These are phyloP conservation scores for Astropecten irregularis DNA, from an alignment of 53 echinoderm and acorn worm species.

Conservation along the genomic window DNA sequence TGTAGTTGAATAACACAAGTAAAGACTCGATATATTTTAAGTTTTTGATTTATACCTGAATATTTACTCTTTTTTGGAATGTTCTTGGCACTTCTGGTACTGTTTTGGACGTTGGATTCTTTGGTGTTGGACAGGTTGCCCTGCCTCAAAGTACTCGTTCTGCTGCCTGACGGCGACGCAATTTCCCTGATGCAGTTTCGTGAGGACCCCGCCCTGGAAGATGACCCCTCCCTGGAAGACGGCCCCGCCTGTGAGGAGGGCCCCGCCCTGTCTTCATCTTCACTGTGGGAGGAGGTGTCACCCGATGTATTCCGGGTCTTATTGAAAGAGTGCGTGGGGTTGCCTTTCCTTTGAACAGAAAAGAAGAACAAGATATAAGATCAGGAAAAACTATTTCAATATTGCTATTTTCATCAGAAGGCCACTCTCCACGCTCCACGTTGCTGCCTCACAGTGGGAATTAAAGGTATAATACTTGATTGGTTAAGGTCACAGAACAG, in stretches of 20 bases:
- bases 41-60: constrained; percentile 47
- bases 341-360: neutral
- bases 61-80: constrained; percentile 20
- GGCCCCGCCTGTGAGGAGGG: constrained; percentile 27
- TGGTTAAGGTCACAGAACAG: too few relatives aligned
- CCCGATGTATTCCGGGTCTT: neutral
- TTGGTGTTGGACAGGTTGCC: constrained; percentile 8
- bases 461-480: too few relatives aligned
- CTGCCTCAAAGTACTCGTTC: constrained; percentile 38
- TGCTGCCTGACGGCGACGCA: neutral
- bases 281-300: constrained; percentile 16
- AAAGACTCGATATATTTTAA: too few relatives aligned
- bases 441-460: too few relatives aligned
- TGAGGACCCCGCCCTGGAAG: constrained; percentile 3
- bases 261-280: constrained; percentile 40
- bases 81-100: constrained; percentile 51
- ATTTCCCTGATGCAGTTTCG: neutral
- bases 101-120: constrained; percentile 23
- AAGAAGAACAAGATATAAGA: too few relatives aligned
- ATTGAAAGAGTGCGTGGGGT: neutral
- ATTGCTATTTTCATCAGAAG: too few relatives aligned
- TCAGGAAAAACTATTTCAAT: too few relatives aligned
- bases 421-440: too few relatives aligned
- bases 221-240: constrained; percentile 31
- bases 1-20: too few relatives aligned